Conservation (phyloP, 2,888 invertebrate species). For the Calliscelio sp. region DNA sequence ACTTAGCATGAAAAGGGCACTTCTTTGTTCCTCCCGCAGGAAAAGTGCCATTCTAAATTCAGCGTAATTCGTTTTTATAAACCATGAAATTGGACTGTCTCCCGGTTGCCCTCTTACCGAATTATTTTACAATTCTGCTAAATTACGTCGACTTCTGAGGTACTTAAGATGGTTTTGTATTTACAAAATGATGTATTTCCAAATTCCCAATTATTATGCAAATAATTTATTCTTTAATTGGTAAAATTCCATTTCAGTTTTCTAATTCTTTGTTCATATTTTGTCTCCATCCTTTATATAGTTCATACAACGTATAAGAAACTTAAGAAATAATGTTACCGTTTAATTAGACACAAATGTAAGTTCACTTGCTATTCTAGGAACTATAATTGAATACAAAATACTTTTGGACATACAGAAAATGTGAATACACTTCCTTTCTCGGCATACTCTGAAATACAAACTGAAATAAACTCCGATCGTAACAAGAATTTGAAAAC, state of each 20-base stretch:
- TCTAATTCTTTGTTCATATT: too few species aligned
- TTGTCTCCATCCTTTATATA: too few species aligned
- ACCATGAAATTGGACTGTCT: constrained; percentile 34
- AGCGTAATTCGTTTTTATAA: constrained; percentile 43
- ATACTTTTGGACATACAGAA: not conserved
- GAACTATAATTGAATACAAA: not conserved
- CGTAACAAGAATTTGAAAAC: constrained; percentile 9
- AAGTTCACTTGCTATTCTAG: not conserved
- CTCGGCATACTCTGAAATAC: not conserved
- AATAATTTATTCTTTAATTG: too few species aligned
- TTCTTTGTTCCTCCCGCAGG: not conserved
- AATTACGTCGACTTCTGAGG: not conserved
- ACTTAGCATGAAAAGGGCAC: not conserved
- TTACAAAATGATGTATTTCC: not conserved
- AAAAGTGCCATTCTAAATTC: constrained; percentile 23
- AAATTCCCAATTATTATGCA: not conserved
- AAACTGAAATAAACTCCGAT: not conserved
- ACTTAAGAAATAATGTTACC: not conserved
- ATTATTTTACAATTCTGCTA: constrained; percentile 19
- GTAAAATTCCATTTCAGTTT: too few species aligned
- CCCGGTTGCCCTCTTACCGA: constrained; percentile 17
- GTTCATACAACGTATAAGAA: not conserved
- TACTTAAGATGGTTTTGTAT: not conserved
- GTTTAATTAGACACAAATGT: not conserved
- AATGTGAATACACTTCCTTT: not conserved